Base-by-base conservation (phyloP, 2,797 vertebrate genomes). In the Emys orbicularis region DNA sequence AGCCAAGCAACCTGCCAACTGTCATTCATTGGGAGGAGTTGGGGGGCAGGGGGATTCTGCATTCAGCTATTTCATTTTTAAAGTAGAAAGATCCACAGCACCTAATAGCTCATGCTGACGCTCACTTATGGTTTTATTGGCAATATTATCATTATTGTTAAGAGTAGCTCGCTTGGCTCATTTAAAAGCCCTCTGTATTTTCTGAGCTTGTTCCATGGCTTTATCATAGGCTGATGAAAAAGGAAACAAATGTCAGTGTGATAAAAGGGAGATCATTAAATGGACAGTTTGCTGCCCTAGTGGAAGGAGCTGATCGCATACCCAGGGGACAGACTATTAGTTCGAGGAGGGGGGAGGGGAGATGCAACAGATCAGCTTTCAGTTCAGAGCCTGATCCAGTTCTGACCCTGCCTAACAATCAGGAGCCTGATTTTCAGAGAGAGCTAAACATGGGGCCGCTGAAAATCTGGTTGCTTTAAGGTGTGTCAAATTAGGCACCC, bases 51-150 rank as follows among this genome's bases (percentile, higher is more conserved):
- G 89, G 87, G 87, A 77, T 86, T 93, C 89, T 93, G 91, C 37
- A 23, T 92, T 79, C 93, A 72, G 68, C 91, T 72, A 86, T 89
- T 94, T 96, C 61, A 49, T 86, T 90, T 95, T 94, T 89, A 81
- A 89, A 90, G 79, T 79, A 94, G 85, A 87, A 86, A 81, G 83
- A 93, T 88, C 81, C 74, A 91, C 81, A 84, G 88, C 11, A 88
- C 77, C 83, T 92, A 76, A 81, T 79, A 87, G 79, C 29, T 79
- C 85, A 52, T 89, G 84, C 74, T 92, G 87, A 94, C 84, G 94
- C 82, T 87, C 82, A 31, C 19, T 84, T 7, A 5, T 95, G 87
- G 94, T 95, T 95, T 94, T 86, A 76, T 90, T 97, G 95, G 94
- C 90, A 68, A 80, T 86, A 34, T 77, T 56, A 90, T 18, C 54